Base-by-base conservation (phyloP, 2,113 vertebrate genomes). In the Triplophysa dalaica region DNA sequence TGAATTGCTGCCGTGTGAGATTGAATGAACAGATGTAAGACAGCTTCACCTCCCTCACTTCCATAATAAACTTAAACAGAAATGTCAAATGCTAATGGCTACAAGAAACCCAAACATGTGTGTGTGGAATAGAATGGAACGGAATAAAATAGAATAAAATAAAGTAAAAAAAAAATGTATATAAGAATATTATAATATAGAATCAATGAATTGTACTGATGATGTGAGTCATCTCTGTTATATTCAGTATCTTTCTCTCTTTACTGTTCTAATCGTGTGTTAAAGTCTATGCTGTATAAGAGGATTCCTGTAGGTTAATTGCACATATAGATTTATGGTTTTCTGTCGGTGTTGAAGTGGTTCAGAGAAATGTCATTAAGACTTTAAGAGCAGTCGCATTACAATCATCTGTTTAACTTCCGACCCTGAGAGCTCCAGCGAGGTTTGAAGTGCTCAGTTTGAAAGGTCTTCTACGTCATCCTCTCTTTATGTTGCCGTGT, bases 21-120 rank as follows among this genome's bases (percentile, higher is more conserved):
- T 75, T 78, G 60, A 58, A 62, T n/a, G 75, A 85, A 85, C 84
- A 82, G 74, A 82, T 80, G 83, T 72, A 54, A 38, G 75, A 74
- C 70, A 67, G 45, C 43, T 74, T 78, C 65, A 29, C 70, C 66
- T 69, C 70, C 48, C 16, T 64, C 60, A 66, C 24, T 21, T 24
- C 48, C 66, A 62, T 78, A 78, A 82, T 19, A 41, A n/a, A 68
- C 45, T 67, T 45, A 52, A 61, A 62, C 54, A 43, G 43, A 48
- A 72, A 29, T 62, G 33, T 45, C 63, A 45, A 17, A 29, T 45
- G n/a, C 21, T 65, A 70, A 81, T 45, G 24, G 16, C 52, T 54
- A 9, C 29, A 33, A 3, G 29, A 33, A 33, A 33, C 29, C 29
- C 29, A 1, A 33, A 33, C 3, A 33, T 33, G 29, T 33, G 2